Base-by-base conservation (phyloP, 2,888 invertebrate species). In the Mycalesis mineus region DNA sequence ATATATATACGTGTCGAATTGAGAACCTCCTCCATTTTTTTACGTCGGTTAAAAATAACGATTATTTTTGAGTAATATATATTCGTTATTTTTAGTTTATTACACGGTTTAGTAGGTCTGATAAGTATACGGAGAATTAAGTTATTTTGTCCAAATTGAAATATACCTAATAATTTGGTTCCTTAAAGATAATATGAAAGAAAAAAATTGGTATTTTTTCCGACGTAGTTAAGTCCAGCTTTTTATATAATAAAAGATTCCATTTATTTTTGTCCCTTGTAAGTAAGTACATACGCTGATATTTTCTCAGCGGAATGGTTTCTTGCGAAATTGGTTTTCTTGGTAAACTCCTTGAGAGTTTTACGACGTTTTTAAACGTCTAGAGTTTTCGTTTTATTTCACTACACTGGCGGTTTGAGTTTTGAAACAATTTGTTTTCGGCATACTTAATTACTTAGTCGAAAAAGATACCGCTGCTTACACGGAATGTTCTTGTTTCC, bases 361-460 rank as follows among this genome's bases (percentile, higher is more conserved):
- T 66, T 64, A 64, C 61, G 65, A 67, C 63, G 60, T 65, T 67
- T 65, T 61, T 64, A 64, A 65, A 62, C 57, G 65, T 60, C 61
- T 50, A 45, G 58, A 54, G 65, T 58, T 62, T 61, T 58, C 55
- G 53, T 63, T 63, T 62, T 63, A 64, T 64, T 65, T 57, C 58
- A 13, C 47, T 57, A 57, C 44, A 55, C 40, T 39, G 39, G 39
- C 22, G 44, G 56, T 59, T 56, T 50, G 50, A 7, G 58, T 56
- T 52, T 58, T 41, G 2, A 53, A 36, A 45, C 55, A 48, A 42
- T 52, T 59, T 58, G 54, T 59, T 52, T 40, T 50, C 28, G 45
- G 29, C 29, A 14, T 54, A 54, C 14, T 45, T 45, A 45, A 14
- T 31, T 15, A 31, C n/a, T 29, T 9, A 29, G 28, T 37, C 11